Conservation (phyloP, 1,140 invertebrate species). For the Temnothorax longispinosus region DNA sequence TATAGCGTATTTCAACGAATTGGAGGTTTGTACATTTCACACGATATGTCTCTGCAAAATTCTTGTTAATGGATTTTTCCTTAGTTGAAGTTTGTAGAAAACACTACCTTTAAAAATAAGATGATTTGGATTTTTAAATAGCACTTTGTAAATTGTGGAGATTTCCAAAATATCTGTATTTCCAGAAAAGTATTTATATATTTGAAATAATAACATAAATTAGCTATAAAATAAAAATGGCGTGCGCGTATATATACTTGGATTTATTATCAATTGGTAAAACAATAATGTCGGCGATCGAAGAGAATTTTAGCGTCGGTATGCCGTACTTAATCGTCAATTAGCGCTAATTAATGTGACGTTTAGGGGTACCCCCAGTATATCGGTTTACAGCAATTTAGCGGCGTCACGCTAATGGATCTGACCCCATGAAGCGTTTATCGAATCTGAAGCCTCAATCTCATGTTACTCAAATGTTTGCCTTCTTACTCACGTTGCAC, state of each 20-base stretch:
- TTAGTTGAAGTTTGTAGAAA: background rate
- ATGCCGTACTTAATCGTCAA: constrained; percentile 42
- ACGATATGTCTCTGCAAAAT: background rate
- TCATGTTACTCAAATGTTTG: constrained; percentile 64
- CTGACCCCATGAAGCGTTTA: constrained; percentile 62
- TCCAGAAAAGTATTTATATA: background rate
- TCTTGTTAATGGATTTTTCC: background rate
- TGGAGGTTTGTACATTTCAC: background rate
- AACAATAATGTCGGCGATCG: constrained; percentile 13
- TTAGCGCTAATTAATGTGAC: constrained; percentile 61
- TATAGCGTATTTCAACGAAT: background rate
- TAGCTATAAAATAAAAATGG: background rate
- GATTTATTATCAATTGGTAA: background rate
- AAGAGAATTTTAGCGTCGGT: background rate
- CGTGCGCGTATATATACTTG: background rate
- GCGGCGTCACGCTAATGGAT: constrained; percentile 63
- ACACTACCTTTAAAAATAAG: background rate
- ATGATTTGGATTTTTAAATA: background rate
- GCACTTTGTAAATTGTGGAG: background rate
- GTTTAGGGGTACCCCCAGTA: constrained; percentile 25
- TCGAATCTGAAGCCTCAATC: constrained; percentile 49
- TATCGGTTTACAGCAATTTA: constrained; percentile 61
- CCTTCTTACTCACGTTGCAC: constrained; percentile 57
- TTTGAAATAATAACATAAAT: background rate
- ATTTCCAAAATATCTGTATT: background rate